phyloP scores from a whole-genome alignment of 2,797 vertebrate genomes.

The Nothura maculosa region DNA sequence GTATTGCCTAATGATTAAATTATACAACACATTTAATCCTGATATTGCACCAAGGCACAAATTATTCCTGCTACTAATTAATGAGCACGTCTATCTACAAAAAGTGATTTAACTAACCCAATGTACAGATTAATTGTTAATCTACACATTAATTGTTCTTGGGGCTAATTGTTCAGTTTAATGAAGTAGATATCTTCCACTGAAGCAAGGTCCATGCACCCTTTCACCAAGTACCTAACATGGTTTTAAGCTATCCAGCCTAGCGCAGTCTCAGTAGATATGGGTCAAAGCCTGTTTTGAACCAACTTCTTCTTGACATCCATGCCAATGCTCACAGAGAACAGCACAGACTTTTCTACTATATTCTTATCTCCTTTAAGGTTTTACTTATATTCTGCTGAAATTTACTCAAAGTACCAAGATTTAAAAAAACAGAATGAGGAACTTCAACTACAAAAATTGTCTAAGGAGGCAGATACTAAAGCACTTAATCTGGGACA shows the following conservation, averaged over 20 bases:
- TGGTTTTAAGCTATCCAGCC: not conserved
- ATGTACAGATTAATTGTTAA: slow-evolving; percentile 75
- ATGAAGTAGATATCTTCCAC: slow-evolving; percentile 60
- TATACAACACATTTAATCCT: slow-evolving; percentile 71
- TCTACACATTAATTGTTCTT: too few relatives aligned
- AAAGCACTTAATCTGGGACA: not conserved
- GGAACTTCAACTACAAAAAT: not conserved
- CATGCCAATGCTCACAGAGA: not conserved
- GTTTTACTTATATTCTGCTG: not conserved
- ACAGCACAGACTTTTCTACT: not conserved
- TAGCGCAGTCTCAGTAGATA: not conserved
- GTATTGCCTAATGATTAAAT: slow-evolving; percentile 65
- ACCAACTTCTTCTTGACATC: slow-evolving; percentile 21
- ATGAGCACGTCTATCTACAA: slow-evolving; percentile 56
- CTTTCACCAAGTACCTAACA: slow-evolving; percentile 16
- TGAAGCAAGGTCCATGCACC: slow-evolving; percentile 48
- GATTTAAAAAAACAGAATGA: not conserved
- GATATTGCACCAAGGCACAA: slow-evolving; percentile 65
- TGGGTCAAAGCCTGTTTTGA: slow-evolving; percentile 2
- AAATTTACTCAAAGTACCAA: not conserved
- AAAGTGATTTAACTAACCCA: slow-evolving; percentile 66
- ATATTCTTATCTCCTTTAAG: not conserved
- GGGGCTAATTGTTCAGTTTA: slow-evolving; percentile 74
- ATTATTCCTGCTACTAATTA: slow-evolving; percentile 74
- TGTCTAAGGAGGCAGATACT: not conserved